phyloP scores from a whole-genome alignment of 2,797 vertebrate species.

The Enteromius viviparus region DNA sequence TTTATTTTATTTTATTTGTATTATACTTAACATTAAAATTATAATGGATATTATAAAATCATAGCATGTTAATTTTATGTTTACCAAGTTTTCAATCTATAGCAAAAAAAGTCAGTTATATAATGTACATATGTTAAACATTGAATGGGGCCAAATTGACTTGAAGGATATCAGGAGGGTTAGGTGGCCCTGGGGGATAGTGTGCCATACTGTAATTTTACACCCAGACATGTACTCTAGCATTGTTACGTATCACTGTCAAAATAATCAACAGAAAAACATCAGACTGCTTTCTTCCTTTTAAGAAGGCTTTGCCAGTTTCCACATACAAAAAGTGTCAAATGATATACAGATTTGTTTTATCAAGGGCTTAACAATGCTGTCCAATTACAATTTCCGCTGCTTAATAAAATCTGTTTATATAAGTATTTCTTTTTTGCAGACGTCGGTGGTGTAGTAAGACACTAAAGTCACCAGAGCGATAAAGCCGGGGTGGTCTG shows the following conservation, averaged over 20 bases:
- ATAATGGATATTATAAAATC: no score
- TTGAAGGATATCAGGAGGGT: no score
- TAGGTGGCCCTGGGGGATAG: conserved; percentile 13
- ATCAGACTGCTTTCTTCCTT: not conserved
- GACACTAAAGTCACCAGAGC: conserved; percentile 6
- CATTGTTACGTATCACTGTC: conserved; percentile 15
- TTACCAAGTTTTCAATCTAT: no score
- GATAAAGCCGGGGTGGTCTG: conserved; percentile 32
- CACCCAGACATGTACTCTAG: conserved; percentile 15
- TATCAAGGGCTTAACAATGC: not conserved
- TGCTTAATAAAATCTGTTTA: not conserved
- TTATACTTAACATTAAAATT: no score
- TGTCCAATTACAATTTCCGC: not conserved
- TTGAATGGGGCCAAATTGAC: no score
- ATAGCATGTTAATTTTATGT: no score
- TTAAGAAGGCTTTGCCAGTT: not conserved
- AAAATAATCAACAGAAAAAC: conserved; percentile 12
- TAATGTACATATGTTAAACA: no score
- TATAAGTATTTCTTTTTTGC: not conserved
- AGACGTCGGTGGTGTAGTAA: not conserved
- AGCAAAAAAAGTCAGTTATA: no score
- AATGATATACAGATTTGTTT: not conserved
- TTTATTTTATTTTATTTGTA: no score
- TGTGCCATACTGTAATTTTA: conserved; percentile 25
- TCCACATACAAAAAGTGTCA: not conserved